Base-by-base conservation (phyloP, 1,140 invertebrate species). In the Drosophila pectinifera region DNA sequence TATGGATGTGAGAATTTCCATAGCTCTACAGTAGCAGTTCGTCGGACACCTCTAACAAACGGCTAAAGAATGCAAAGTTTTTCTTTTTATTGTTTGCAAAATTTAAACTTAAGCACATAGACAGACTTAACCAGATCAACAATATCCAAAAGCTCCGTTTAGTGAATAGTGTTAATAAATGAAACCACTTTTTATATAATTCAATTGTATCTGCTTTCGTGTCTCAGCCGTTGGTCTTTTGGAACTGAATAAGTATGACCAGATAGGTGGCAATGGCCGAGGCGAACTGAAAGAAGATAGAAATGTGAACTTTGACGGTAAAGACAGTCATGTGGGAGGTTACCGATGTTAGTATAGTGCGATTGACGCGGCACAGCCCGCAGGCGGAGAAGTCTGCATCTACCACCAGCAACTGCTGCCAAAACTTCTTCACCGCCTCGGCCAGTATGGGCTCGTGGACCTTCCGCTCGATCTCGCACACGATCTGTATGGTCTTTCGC, bases 181-280 rank as follows among this genome's bases (percentile, higher is more conserved):
- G 38, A 69, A 84, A 36, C 36, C 59, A 72, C 48, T 62, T 73
- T 86, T 76, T 88, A 13, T 84, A 89, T 51, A 70, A 34, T 16
- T 20, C 53, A 39, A 51, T 36, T 13, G 6, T 14, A 48, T n/a
- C n/a, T 13, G 28, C 16, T 2, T 13, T 8, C 2, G 6, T 3
- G 8, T 10, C 16, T 88, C 69, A 91, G 4, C 91, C 92, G 56
- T 94, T 94, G 34, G 93, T 93, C 88, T 92, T 94, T 92, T 95
- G 95, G 63, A 96, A 95, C 78, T 96, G 95, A 82, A 95, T 94
- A 14, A 96, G 91, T 72, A 96, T 96, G 0, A 96, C 95, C 61
- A 96, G 90, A 90, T 95, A 95, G 0, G 95, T 96, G 0, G 95
- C 95, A 1, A 96, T 95, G 13, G 94, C 94, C 10, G 94, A 95